These are phyloP conservation scores for Drosophila repletoides DNA, from an alignment of 1,140 invertebrate genomes.

Conservation along the genomic window DNA sequence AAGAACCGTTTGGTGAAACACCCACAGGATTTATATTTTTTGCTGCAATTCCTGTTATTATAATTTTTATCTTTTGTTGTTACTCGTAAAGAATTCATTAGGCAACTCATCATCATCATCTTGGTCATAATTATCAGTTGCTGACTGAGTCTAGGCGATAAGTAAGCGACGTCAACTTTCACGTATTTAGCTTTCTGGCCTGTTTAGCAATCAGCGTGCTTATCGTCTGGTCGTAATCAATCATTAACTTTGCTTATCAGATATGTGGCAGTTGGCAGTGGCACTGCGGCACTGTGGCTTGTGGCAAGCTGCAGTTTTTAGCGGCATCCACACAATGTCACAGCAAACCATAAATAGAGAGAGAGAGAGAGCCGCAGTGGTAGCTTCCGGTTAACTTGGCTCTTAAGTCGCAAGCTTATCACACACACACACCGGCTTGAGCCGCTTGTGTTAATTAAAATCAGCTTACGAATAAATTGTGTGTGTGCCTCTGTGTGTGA, in stretches of 20 bases:
- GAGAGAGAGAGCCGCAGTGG: too few relatives aligned
- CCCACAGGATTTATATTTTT: too few relatives aligned
- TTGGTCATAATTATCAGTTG: conserved; percentile 17
- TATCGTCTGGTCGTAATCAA: conserved; percentile 61
- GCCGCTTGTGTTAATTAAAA: conserved; percentile 42
- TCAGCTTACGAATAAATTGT: conserved; percentile 42
- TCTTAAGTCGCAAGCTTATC: conserved; percentile 37
- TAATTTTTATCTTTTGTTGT: conserved; percentile 2
- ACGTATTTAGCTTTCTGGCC: conserved; percentile 21
- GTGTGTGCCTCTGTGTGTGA: conserved; percentile 21
- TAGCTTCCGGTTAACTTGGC: conserved; percentile 52
- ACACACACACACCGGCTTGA: conserved; percentile 17
- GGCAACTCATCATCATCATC: conserved; percentile 3
- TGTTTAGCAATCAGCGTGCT: conserved; percentile 50
- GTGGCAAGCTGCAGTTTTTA: conserved; percentile 19
- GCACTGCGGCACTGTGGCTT: neutral
- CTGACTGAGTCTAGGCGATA: conserved; percentile 20
- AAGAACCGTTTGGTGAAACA: too few relatives aligned
- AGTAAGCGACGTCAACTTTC: conserved; percentile 33
- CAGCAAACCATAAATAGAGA: too few relatives aligned
- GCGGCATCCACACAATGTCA: conserved; percentile 17
- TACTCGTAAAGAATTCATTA: conserved; percentile 32
- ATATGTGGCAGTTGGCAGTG: conserved; percentile 14
- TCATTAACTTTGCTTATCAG: conserved; percentile 58
- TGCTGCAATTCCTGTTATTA: too few relatives aligned